Evolutionary conservation across 2,797 vertebrate species (phyloP), one percentile per base, ranked within the genome.

Genomic region (Acropternis orthonyx): DNA sequence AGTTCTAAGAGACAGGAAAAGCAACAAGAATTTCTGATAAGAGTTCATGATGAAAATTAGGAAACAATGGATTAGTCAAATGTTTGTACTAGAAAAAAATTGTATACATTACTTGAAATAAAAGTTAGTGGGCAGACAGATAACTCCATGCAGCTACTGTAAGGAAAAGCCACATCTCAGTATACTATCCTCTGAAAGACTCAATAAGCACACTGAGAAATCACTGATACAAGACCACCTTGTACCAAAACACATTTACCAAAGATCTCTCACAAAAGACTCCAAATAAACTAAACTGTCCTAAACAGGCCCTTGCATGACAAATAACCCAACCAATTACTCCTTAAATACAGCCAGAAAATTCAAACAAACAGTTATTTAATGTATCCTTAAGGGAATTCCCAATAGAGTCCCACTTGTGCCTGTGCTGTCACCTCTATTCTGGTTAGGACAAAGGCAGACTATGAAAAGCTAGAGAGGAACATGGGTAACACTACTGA

Each of bases 401-500:
- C 28, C 12, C 34, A 90, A 6, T 0, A 59, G 43, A 83, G 24
- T 28, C 12, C 43, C 34, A 41, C 22, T 30, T 32, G 16, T 22
- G 22, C 28, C 71, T 75, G 21, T 28, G 32, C 10, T 7, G 4
- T 43, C 62, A 81, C 10, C 5, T 43, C 5, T n/a, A 24, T 37
- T 36, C 34, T 58, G 14, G 14, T 43, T 3, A 78, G 37, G 37
- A 87, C 36, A 32, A 87, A 79, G 44, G 32, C 41, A 85, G 36
- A 51, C 46, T 43, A 63, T 8, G 39, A 76, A 77, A 88, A 90
- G 24, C 34, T 67, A 32, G 36, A 71, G 7, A 71, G 32, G 28
- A 80, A 77, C 14, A 69, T 5, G 1, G 2, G 43, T 24, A 24
- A 75, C 6, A 27, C 52, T 34, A 49, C 28, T 0, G 1, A 68